Evolutionary conservation across 2,113 vertebrate genomes (phyloP).

Genomic region (Columba livia): DNA sequence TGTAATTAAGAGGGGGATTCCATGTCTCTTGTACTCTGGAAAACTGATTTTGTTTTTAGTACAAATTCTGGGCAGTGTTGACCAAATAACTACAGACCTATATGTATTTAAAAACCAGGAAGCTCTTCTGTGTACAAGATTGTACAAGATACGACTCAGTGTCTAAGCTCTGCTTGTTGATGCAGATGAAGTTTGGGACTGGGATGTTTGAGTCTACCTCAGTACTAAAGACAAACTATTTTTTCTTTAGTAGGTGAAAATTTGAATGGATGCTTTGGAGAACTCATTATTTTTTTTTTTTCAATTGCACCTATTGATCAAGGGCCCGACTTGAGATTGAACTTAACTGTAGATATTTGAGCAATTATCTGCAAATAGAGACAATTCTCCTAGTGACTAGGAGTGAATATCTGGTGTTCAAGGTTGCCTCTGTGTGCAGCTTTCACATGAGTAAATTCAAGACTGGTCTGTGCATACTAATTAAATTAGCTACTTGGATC

Average conservation of each 20-base stretch:
- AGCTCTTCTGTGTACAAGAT: not conserved
- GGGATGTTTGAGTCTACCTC: not conserved
- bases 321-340: not conserved
- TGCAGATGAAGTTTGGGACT: not conserved
- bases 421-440: not conserved
- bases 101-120: not conserved
- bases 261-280: not conserved
- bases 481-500: not conserved
- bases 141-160: not conserved
- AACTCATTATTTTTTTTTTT: rapidly evolving
- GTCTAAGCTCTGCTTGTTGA: not conserved
- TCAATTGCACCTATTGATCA: not conserved
- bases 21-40: not conserved
- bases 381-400: not conserved
- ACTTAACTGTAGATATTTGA: not conserved
- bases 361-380: not conserved
- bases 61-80: not conserved
- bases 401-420: not conserved
- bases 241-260: not conserved
- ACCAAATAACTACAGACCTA: not conserved
- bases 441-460: not conserved
- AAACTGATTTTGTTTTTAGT: not conserved
- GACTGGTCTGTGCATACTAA: not conserved
- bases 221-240: not conserved
- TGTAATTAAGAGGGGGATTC: slow-evolving; percentile 8